Evolutionary conservation across 2,888 invertebrate genomes (phyloP).

Genomic region (Orthosia incerta): DNA sequence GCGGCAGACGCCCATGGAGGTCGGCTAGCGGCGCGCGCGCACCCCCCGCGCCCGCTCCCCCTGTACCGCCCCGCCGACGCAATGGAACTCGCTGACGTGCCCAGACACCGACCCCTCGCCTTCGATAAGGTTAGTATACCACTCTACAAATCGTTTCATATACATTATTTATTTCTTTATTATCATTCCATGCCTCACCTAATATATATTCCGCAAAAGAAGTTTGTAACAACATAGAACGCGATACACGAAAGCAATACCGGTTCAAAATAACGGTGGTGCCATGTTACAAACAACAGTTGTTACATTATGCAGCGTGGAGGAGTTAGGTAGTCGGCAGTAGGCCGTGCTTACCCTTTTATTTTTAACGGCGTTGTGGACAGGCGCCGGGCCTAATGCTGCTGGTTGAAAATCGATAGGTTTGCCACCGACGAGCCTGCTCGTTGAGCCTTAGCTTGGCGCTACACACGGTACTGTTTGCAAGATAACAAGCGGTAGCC

Average conservation of each 20-base stretch:
- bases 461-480: slow-evolving; percentile 26
- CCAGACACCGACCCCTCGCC: slow-evolving; percentile 92
- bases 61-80: slow-evolving; percentile 93
- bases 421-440: slow-evolving; percentile 54
- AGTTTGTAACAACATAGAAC: slow-evolving; percentile 11
- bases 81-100: slow-evolving; percentile 90
- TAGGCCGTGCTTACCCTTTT: slow-evolving; percentile 68
- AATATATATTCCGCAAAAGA: slow-evolving; percentile 22
- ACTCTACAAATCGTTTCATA: slow-evolving; percentile 9
- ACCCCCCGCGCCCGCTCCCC: slow-evolving; percentile 92
- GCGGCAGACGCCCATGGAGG: slow-evolving; percentile 96
- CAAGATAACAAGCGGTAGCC: slow-evolving; percentile 33
- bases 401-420: slow-evolving; percentile 77
- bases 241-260: slow-evolving; percentile 33
- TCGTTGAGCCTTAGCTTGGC: slow-evolving; percentile 4
- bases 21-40: slow-evolving; percentile 93
- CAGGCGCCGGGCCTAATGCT: slow-evolving; percentile 56
- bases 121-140: slow-evolving; percentile 93
- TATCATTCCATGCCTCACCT: slow-evolving; percentile 7
- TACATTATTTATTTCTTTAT: slow-evolving; percentile 1
- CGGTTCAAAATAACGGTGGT: slow-evolving; percentile 52
- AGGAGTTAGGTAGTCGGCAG: slow-evolving; percentile 59
- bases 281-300: slow-evolving; percentile 43
- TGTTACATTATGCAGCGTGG: slow-evolving; percentile 57
- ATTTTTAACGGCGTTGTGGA: slow-evolving; percentile 70